Evolutionary conservation across 2,888 invertebrate species (phyloP), one percentile per base, ranked within the genome.

Genomic region (Tiliacea citrago): DNA sequence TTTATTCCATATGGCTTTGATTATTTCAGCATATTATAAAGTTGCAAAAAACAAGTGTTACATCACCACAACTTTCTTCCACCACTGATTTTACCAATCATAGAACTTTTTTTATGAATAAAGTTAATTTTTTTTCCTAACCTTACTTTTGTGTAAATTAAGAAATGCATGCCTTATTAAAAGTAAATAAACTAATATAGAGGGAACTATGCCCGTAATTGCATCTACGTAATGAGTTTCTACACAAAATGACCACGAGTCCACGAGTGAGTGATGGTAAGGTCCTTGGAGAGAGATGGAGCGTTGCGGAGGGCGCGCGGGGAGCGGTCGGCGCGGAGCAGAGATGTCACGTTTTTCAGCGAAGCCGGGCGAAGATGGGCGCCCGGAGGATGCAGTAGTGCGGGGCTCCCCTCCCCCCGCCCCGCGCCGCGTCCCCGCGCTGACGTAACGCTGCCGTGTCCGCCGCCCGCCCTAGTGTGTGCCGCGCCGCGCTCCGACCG

Each of bases 391-490:
- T 96, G 95, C 96, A 95, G 95, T 95, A 95, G 95, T 92, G 95
- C 92, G 95, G 94, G 93, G 93, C 90, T 79, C 90, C 85, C 88
- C 86, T 67, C 86, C 47, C 79, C 80, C 89, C 90, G 81, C 88
- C 84, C 92, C 94, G 95, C 92, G 88, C 94, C 60, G 45, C 53
- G 51, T 86, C 92, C 94, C 95, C 93, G 88, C 94, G 94, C 95
- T 96, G 95, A 96, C 96, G 95, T 96, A 96, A 96, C 95, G 94
- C 92, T 94, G 94, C 94, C 94, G 95, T 92, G 94, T 91, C 93
- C 93, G 88, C 92, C 92, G 94, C 95, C 95, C 95, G 94, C 95
- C 95, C 95, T 95, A 96, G 96, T 96, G 95, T 94, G 95, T 93
- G 93, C 93, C 95, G 95, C 95, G 96, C 94, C 96, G 95, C 94